Base-by-base conservation (phyloP, 2,797 vertebrate species). In the Helicolenus hilgendorfi region DNA sequence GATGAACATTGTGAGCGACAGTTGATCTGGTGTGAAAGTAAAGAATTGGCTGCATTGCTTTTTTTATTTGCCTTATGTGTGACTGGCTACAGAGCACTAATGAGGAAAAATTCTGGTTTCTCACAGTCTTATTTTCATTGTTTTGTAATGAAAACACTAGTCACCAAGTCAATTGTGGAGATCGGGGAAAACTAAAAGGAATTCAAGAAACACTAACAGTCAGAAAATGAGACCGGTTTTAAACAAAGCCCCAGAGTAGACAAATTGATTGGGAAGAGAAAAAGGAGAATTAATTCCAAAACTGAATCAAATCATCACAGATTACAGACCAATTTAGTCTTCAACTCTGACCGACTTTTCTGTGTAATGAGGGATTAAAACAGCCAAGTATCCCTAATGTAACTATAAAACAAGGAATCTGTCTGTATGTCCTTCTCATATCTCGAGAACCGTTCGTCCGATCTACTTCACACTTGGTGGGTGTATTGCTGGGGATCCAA, bases 1-100 rank as follows among this genome's bases (percentile, higher is more conserved):
- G 74, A 89, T 29, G 20, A 20, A 65, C 9, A 72, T 20, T 22
- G 29, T 24, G 33, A 63, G 58, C 4, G 22, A 81, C 65, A 70
- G 71, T 20, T 15, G n/a, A 49, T 62, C 15, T 36, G 26, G 24
- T 73, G 70, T 31, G 13, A 55, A 53, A 56, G 26, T 26, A 60
- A 60, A 65, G 1, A 77, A 55, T 3, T 11, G 63, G 38, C 3
- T 65, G 22, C 1, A 27, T 60, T 26, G 0, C 3, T 2, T 33
- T 76, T 41, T 41, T 35, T n/a, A 60, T 79, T 74, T 75, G 26
- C 18, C 18, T 74, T n/a, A 62, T 55, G 31, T 49, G 11, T 11
- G 8, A 5, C 6, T 14, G 7, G 26, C 15, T 36, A 3, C 14
- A 31, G 24, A 64, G 4, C 7, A 31, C 7, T 72, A 73, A 56